Percentiles rank a stretch among this genome's conserved stretches.
Evolutionary conservation across 2,888 invertebrate genomes (phyloP).

Genomic region (Stegana nigrithorax): DNA sequence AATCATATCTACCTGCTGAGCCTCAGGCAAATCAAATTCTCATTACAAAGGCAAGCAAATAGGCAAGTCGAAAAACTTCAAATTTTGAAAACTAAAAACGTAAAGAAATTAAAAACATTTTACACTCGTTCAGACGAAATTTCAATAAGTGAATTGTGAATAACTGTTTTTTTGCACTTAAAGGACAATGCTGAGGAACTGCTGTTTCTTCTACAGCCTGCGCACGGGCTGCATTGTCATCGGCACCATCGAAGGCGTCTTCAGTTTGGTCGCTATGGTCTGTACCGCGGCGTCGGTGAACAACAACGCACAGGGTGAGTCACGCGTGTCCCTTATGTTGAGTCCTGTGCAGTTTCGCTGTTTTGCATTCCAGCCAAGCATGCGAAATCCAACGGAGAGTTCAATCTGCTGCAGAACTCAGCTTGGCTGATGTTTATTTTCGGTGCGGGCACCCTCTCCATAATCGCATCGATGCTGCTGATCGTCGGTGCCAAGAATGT

Average conservation of each 20-base stretch:
- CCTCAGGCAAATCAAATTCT: too few species aligned
- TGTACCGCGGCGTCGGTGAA: too few species aligned
- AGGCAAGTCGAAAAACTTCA: not conserved
- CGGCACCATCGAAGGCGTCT: conserved; percentile 25
- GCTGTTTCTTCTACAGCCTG: conserved; percentile 32
- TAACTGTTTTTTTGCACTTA: not conserved
- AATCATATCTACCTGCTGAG: too few species aligned
- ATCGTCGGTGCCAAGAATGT: not conserved
- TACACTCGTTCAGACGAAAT: not conserved
- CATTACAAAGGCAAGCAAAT: too few species aligned
- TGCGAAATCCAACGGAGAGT: too few species aligned
- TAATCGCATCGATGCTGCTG: not conserved
- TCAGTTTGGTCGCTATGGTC: too few species aligned
- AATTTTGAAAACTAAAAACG: not conserved
- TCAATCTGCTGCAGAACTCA: conserved; percentile 16
- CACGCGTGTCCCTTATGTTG: too few species aligned
- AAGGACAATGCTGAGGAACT: conserved; percentile 22
- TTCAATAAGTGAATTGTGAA: too few species aligned
- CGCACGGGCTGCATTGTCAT: conserved; percentile 38
- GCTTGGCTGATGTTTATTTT: conserved; percentile 23
- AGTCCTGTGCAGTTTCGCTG: too few species aligned
- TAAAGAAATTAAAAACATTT: not conserved
- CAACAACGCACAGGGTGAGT: too few species aligned
- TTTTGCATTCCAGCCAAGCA: too few species aligned
- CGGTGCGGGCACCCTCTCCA: not conserved